Base-by-base conservation (phyloP, 1,140 invertebrate species). In the Orchesella cincta region DNA sequence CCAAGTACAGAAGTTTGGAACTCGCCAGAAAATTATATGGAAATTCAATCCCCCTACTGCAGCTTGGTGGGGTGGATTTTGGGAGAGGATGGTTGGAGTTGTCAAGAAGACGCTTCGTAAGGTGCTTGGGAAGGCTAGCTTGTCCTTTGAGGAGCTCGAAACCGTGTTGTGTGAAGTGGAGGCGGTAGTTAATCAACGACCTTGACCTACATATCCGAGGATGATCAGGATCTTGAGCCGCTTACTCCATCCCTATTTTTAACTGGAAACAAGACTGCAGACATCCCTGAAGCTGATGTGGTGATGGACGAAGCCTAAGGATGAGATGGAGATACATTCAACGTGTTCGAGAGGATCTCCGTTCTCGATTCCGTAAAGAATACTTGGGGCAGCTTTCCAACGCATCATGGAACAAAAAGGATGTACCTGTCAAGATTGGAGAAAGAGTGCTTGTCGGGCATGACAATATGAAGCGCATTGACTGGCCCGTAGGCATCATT, bases 1-100 rank as follows among this genome's bases (percentile, higher is more conserved):
- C n/a, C n/a, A n/a, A n/a, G n/a, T n/a, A n/a, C n/a, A n/a, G n/a
- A n/a, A n/a, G n/a, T n/a, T n/a, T n/a, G n/a, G n/a, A n/a, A n/a
- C n/a, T n/a, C n/a, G n/a, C n/a, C n/a, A n/a, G n/a, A n/a, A n/a
- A n/a, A n/a, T n/a, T n/a, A n/a, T n/a, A n/a, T n/a, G n/a, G n/a
- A n/a, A n/a, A n/a, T n/a, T n/a, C n/a, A n/a, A n/a, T n/a, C n/a
- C n/a, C n/a, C n/a, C n/a, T n/a, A n/a, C n/a, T n/a, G n/a, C n/a
- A n/a, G n/a, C n/a, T n/a, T n/a, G n/a, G n/a, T n/a, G n/a, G n/a
- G n/a, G n/a, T n/a, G n/a, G n/a, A n/a, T n/a, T n/a, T n/a, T n/a
- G n/a, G n/a, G n/a, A n/a, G n/a, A n/a, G 86, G 3, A 33, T 88
- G 26, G 81, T 87, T 26, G 75, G 83, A 0, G 28, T 86, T 8